Conservation (phyloP, 2,797 vertebrate genomes). For the Oreonectes daqikongensis region DNA sequence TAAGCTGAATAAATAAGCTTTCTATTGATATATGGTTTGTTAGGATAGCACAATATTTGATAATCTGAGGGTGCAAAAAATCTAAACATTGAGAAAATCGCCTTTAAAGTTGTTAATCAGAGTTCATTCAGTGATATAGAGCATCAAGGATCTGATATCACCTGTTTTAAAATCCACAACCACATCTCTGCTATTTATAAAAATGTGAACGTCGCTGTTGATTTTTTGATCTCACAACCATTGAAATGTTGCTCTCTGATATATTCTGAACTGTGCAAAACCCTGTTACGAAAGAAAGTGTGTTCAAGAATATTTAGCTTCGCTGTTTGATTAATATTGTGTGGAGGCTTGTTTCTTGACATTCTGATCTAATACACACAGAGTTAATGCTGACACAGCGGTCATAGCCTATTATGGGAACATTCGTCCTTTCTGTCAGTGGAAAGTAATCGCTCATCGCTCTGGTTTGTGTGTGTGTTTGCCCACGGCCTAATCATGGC, state of each 20-base stretch:
- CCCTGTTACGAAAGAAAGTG: background rate
- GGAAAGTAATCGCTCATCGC: slow-evolving; percentile 32
- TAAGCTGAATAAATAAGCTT: too few species aligned
- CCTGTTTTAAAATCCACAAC: too few species aligned
- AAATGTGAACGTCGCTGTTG: too few species aligned
- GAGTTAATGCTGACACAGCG: slow-evolving; percentile 34
- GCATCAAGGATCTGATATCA: too few species aligned
- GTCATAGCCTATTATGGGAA: slow-evolving; percentile 53
- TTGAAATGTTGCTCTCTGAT: background rate
- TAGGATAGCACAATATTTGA: too few species aligned
- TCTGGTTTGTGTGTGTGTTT: slow-evolving; percentile 45
- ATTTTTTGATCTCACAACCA: background rate
- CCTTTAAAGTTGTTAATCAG: too few species aligned
- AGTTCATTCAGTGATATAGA: too few species aligned
- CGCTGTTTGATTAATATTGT: slow-evolving; percentile 19
- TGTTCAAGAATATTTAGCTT: background rate
- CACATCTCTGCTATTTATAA: too few species aligned
- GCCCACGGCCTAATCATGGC: slow-evolving; percentile 58
- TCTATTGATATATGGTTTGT: too few species aligned
- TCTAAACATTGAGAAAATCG: too few species aligned
- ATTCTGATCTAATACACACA: slow-evolving; percentile 41
- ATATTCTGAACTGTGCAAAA: background rate
- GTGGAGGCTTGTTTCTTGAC: slow-evolving; percentile 31
- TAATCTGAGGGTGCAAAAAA: too few species aligned
- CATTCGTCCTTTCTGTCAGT: slow-evolving; percentile 50